A percentile compares a stretch with the other conserved stretches of the same genome.
Evolutionary conservation across 2,113 vertebrate species (phyloP).

Genomic region (Mus spicilegus): DNA sequence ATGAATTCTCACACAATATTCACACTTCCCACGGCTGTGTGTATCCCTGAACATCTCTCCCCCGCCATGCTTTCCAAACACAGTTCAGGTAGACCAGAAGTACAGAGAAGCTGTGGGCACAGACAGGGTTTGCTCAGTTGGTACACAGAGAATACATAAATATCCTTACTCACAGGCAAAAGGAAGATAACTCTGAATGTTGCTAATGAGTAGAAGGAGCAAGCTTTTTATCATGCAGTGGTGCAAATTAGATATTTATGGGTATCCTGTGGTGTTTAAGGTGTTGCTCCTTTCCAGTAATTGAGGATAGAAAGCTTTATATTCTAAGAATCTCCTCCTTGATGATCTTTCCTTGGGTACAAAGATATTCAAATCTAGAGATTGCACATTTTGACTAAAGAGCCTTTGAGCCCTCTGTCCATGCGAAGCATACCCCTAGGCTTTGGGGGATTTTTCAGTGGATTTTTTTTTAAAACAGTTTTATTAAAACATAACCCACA

Average conservation of each 20-base stretch:
- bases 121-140: not conserved
- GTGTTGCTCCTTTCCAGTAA: slow-evolving; percentile 79
- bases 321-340: slow-evolving; percentile 59
- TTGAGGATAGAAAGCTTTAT: slow-evolving; percentile 52
- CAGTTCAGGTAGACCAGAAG: not conserved
- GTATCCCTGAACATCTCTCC: not conserved
- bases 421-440: not conserved
- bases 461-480: not conserved
- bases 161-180: slow-evolving; percentile 70
- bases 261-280: slow-evolving; percentile 83
- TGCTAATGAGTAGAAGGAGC: slow-evolving; percentile 70
- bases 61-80: not conserved
- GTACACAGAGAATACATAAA: slow-evolving; percentile 68
- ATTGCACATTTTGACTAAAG: slow-evolving; percentile 23
- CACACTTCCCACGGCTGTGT: not conserved
- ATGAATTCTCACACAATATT: not conserved
- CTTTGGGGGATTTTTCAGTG: not conserved
- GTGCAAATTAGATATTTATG: slow-evolving; percentile 84
- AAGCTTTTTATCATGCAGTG: slow-evolving; percentile 64
- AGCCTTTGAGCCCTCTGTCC: not conserved
- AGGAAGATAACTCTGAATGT: slow-evolving; percentile 71
- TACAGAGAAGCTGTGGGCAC: not conserved
- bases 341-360: slow-evolving; percentile 25
- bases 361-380: slow-evolving; percentile 42
- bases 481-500: not conserved